Evolutionary conservation across 2,797 vertebrate genomes (phyloP).

Genomic region (Poecilia gillii): DNA sequence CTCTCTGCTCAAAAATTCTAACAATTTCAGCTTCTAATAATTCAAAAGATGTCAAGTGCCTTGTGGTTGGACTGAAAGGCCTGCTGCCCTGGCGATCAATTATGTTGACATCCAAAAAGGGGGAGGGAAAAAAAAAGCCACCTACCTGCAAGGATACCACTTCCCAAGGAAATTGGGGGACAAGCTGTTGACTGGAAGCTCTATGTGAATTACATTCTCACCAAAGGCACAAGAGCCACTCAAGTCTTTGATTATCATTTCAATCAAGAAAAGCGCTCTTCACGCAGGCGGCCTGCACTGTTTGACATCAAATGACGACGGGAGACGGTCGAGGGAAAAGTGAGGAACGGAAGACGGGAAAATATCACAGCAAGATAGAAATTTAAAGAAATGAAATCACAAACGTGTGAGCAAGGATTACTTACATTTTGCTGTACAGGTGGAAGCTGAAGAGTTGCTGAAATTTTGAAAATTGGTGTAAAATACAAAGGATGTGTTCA

Average conservation of each 20-base stretch:
- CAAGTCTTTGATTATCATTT: slow-evolving; percentile 51
- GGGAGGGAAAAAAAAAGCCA: not conserved
- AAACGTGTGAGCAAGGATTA: not conserved
- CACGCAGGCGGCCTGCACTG: slow-evolving; percentile 26
- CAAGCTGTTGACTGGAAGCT: slow-evolving; percentile 7
- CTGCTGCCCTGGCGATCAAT: slow-evolving; percentile 30
- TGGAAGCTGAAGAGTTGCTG: not conserved
- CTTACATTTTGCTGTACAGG: no score
- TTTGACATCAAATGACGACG: slow-evolving; percentile 25
- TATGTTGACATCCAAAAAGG: slow-evolving; percentile 22
- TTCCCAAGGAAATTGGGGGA: slow-evolving; percentile 13
- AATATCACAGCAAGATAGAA: slow-evolving; percentile 1
- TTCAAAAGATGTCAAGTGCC: slow-evolving; percentile 28
- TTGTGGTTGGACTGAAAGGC: slow-evolving; percentile 23
- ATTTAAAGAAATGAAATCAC: slow-evolving; percentile 1
- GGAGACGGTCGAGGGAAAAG: not conserved
- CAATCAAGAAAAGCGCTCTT: slow-evolving; percentile 62
- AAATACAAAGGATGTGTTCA: slow-evolving; percentile 3
- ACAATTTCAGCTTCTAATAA: slow-evolving; percentile 35
- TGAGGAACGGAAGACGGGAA: slow-evolving; percentile 1
- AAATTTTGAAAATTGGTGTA: not conserved
- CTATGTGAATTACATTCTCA: slow-evolving; percentile 19
- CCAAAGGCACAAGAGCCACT: slow-evolving; percentile 42
- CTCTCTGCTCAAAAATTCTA: slow-evolving; percentile 18
- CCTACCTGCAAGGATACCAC: slow-evolving; percentile 10